Evolutionary conservation across 2,888 invertebrate genomes (phyloP).

Genomic region (Ennomos erosarius): DNA sequence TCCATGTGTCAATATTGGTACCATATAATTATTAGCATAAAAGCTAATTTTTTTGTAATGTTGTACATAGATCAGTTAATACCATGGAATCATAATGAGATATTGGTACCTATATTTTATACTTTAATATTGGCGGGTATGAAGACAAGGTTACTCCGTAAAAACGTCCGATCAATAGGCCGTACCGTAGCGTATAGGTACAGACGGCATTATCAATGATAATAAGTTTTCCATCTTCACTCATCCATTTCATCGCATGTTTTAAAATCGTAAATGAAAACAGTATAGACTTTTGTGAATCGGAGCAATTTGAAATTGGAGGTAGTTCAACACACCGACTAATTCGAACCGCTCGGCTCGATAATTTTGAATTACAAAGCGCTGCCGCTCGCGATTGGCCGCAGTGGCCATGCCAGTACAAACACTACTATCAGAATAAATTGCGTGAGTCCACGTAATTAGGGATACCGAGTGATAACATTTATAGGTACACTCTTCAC

Average conservation of each 20-base stretch:
- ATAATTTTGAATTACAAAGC: slow-evolving; percentile 59
- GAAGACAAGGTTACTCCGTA: no score
- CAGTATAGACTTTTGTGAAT: slow-evolving; percentile 20
- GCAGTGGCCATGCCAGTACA: slow-evolving; percentile 52
- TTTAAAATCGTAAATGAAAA: neutral
- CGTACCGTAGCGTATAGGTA: no score
- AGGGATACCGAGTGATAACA: slow-evolving; percentile 69
- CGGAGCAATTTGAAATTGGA: slow-evolving; percentile 51
- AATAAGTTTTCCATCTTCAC: no score
- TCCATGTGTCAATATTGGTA: no score
- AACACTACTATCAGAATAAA: slow-evolving; percentile 57
- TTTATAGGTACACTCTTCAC: slow-evolving; percentile 53
- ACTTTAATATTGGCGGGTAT: no score
- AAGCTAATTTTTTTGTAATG: no score
- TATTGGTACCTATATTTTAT: no score
- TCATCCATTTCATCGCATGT: neutral
- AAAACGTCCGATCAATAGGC: no score
- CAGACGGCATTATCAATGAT: neutral
- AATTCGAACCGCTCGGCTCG: slow-evolving; percentile 41
- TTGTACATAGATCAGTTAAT: no score
- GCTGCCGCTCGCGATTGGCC: slow-evolving; percentile 50
- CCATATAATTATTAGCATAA: no score
- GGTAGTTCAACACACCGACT: slow-evolving; percentile 39
- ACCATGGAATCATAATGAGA: no score
- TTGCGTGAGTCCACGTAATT: slow-evolving; percentile 76